Evolutionary conservation across 2,888 invertebrate species (phyloP), one percentile per base, ranked within the genome.

Genomic region (Drosophila paramelanica): DNA sequence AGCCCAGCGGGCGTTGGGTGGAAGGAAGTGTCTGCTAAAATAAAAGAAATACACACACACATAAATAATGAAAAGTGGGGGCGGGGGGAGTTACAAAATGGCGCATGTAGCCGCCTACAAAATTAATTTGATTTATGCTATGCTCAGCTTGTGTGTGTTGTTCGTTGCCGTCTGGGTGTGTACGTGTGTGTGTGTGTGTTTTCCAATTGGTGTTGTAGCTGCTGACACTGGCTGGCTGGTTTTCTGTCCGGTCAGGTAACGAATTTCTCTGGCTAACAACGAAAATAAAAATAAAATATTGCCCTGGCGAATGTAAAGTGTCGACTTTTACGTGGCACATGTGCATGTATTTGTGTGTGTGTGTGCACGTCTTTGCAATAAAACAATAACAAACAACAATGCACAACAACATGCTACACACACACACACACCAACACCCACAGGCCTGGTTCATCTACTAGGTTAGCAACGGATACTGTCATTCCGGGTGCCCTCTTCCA

Each of bases 41-140:
- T 36, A 64, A 50, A 53, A 53, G 39, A 53, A 53, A 56, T 50
- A 31, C 43, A 41, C 25, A 42, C 33, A 14, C 23, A 41, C 25
- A 49, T n/a, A 42, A 5, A 39, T 13, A 31, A 14, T 17, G 38
- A 23, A 4, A 4, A 23, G 31, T 3, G 3, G 6, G 14, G 38
- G 49, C 14, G 38, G 55, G 47, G 36, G 52, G 42, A 52, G 69
- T 57, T 59, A 82, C 81, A 81, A 81, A 88, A 85, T 88, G 86
- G 79, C 88, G 85, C 81, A 81, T 76, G 88, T 74, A 81, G 79
- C 68, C 77, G 88, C 83, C 89, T 87, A 81, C 89, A 79, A 89
- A 89, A 89, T 90, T 88, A 88, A 90, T 90, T 89, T 90, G 90
- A 90, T 90, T 90, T 90, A 90, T 80, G 83, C 64, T 81, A 62